phyloP scores from a whole-genome alignment of 2,797 vertebrate genomes.

The Dendrocincla fuliginosa region DNA sequence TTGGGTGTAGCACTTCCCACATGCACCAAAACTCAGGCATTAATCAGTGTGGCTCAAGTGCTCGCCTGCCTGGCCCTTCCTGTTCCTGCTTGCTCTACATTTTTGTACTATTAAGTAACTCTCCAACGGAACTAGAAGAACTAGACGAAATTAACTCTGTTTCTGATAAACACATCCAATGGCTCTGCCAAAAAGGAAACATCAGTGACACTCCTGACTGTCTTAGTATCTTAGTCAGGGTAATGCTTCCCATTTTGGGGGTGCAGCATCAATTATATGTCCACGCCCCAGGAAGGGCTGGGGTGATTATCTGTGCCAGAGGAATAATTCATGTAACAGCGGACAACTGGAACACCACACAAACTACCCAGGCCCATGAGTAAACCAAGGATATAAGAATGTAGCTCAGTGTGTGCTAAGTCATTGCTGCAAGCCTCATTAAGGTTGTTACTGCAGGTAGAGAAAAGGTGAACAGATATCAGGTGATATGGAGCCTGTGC shows the following conservation, averaged over 20 bases:
- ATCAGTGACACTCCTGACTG: neutral
- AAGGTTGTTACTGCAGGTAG: neutral
- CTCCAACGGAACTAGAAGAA: neutral
- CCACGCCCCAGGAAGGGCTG: neutral
- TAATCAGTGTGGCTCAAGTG: neutral
- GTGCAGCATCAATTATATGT: neutral
- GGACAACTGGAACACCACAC: neutral
- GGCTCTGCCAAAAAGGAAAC: neutral
- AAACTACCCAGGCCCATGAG: neutral
- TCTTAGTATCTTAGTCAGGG: neutral
- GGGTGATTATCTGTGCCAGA: neutral
- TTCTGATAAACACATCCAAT: neutral
- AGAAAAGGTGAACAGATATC: neutral
- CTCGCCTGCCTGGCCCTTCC: neutral
- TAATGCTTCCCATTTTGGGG: neutral
- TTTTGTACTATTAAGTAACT: neutral
- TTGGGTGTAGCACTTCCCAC: fast-evolving
- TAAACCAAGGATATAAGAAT: neutral
- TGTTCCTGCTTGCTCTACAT: neutral
- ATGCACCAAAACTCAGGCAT: fast-evolving
- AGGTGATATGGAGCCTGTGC: neutral
- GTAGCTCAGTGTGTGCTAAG: neutral
- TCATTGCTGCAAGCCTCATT: neutral
- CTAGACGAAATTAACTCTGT: neutral
- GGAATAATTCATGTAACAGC: neutral